Base-by-base conservation (phyloP, 2,113 vertebrate species). In the Oryzias javanicus region DNA sequence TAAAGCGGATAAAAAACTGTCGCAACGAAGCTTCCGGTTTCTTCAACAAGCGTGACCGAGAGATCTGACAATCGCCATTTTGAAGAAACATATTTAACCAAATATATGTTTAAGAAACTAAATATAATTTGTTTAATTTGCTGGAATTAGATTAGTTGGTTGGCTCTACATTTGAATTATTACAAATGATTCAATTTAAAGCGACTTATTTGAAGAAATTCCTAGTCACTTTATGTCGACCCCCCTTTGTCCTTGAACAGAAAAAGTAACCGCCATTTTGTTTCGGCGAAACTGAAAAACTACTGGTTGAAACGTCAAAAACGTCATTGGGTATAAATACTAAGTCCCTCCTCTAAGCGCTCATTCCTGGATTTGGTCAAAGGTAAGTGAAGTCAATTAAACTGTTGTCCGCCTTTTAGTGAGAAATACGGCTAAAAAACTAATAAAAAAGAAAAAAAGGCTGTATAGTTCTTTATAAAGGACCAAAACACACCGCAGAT, bases 281-380 rank as follows among this genome's bases (percentile, higher is more conserved):
- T 56, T 65, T 29, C 1, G n/a, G 3, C 6, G 6, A 54, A 60
- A 72, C 55, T 5, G 16, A 18, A 42, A 78, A 73, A 72, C n/a
- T 60, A 27, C 8, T 1, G 1, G 0, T 0, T 0, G 4, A 90
- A 89, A 91, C 90, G 91, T 67, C 13, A 88, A 88, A 86, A 40
- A 15, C 91, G 91, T 93, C 91, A 90, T 46, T 2, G 0, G 15
- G 65, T 92, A 93, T 92, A 92, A 86, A 91, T 47, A 0, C 0
- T 0, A 71, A 56, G 69, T 63, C 85, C 88, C 87, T 64, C 88
- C 88, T 64, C 5, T 0, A 1, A 6, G 1, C 14, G 54, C 40
- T 79, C 83, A 92, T 89, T 93, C 90, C 89, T 81, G 92, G 92
- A 93, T 90, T 92, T 90, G 74, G 83, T 87, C 69, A 89, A 74